Base-by-base conservation (phyloP, 2,797 vertebrate genomes). In the Oryzias dopingdopingensis region DNA sequence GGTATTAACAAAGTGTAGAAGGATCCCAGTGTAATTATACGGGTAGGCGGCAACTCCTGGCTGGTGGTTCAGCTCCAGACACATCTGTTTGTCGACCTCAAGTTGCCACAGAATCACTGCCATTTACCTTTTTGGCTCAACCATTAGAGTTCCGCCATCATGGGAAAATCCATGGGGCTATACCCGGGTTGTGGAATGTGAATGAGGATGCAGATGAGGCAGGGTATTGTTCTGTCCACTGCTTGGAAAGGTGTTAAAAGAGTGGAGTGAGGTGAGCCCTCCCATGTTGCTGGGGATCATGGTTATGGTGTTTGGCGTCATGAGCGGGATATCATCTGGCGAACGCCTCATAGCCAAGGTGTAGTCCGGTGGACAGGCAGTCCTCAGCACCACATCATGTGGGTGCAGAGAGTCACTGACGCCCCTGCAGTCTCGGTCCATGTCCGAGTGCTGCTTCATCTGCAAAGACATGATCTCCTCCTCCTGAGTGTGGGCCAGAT, bases 181-280 rank as follows among this genome's bases (percentile, higher is more conserved):
- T 98, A 98, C 97, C 93, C 97, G 94, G 90, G 96, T 99, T 91
- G 97, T 98, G 89, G 97, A 99, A 92, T 98, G 96, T 90, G 96
- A 97, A 77, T 98, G 97, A 41, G 95, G 92, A 49, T 94, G 94
- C 7, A 94, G 93, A 70, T 96, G 97, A 74, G 96, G 96, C 90
- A 99, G 93, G 72, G 95, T 98, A 88, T 96, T 98, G 86, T 97
- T 99, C 90, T 99, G 97, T 93, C 96, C 93, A 72, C 93, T 92
- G 1, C 93, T 94, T 81, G 97, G 93, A 86, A 95, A 98, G 72
- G 95, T 95, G 77, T 96, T 97, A 92, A 98, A 98, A 79, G 95
- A 92, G 90, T 99, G 97, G 86, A 98, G 91, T 70, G 96, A 94
- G 20, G 95, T 93, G 74, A 98, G 95, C 80, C 95, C 95, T 77